Base-by-base conservation (phyloP, 2,888 invertebrate species). In the Scaptomyza tumidula region DNA sequence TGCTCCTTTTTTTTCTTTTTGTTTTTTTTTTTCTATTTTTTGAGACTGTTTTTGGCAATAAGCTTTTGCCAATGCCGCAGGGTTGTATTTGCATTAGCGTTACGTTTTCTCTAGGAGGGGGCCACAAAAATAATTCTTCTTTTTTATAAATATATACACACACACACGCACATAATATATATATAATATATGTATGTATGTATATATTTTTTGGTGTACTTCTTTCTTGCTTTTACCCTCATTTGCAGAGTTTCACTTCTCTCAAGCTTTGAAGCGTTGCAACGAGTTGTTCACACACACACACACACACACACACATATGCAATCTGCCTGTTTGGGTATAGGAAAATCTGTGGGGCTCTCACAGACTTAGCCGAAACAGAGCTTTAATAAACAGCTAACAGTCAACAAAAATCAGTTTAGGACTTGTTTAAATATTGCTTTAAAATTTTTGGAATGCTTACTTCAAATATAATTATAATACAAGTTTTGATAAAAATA, bases 71-170 rank as follows among this genome's bases (percentile, higher is more conserved):
- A 81, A 77, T 84, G 88, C 88, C 80, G 79, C 89, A 87, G 89
- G 89, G 89, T 88, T 85, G 83, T 78, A 89, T 89, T 81, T 84
- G 88, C 89, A 88, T 84, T 87, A 88, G 88, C 67, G 83, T 53
- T 29, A 41, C 63, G 35, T 59, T 41, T 41, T 53, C 35, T 54
- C 59, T 62, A 61, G 56, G 43, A 39, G 19, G 46, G 41, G 55
- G 45, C 31, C 16, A 57, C 46, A 54, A 72, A 41, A 46, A 35
- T 69, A 53, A 46, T 70, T 54, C 39, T 27, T 29, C 33, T 31
- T 43, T n/a, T 5, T 19, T 41, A 7, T 43, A 1, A 2, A 6
- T 13, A 6, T n/a, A n/a, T n/a, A 6, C n/a, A 5, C 2, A 31
- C 11, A 43, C 3, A 35, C 5, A 50, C 10, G 35, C 2, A 19